Evolutionary conservation across 1,140 invertebrate genomes (phyloP).

Genomic region (Drosophila lini): DNA sequence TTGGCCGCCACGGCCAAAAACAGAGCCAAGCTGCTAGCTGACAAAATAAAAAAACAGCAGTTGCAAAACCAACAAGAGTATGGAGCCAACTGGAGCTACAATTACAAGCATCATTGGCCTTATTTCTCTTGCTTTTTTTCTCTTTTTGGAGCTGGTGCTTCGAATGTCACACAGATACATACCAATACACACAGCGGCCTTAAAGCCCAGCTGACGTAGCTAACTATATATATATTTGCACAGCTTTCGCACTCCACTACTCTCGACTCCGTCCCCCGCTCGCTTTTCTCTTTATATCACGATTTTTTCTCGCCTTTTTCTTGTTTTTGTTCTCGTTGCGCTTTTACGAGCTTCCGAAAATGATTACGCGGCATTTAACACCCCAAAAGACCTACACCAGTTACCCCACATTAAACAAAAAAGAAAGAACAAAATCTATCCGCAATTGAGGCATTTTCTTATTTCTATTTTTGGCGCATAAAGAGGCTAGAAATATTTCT

Average conservation of each 20-base stretch:
- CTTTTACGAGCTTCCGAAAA: constrained; percentile 71
- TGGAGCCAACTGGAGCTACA: constrained; percentile 60
- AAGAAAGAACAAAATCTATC: constrained; percentile 13
- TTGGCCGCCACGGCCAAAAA: constrained; percentile 36
- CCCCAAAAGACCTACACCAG: constrained; percentile 11
- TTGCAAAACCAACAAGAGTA: constrained; percentile 46
- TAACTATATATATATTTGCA: constrained; percentile 62
- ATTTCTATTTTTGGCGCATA: constrained; percentile 44
- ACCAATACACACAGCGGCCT: constrained; percentile 2
- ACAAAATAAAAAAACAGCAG: constrained; percentile 26
- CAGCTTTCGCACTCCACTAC: constrained; percentile 63
- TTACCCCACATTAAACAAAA: constrained; percentile 13
- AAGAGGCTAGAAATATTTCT: constrained; percentile 20
- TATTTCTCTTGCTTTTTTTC: constrained; percentile 58
- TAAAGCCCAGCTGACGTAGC: constrained; percentile 56
- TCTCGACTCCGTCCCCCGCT: constrained; percentile 14
- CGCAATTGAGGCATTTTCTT: constrained; percentile 24
- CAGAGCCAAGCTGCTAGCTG: constrained; percentile 7
- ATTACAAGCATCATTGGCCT: constrained; percentile 82
- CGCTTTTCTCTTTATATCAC: constrained; percentile 1
- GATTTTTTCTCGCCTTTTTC: constrained; percentile 3
- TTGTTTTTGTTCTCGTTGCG: constrained; percentile 31
- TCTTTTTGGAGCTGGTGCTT: constrained; percentile 35
- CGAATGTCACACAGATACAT: constrained; percentile 44
- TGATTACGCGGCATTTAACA: constrained; percentile 76